Base-by-base conservation (phyloP, 2,888 invertebrate genomes). In the Cantharis nigra region DNA sequence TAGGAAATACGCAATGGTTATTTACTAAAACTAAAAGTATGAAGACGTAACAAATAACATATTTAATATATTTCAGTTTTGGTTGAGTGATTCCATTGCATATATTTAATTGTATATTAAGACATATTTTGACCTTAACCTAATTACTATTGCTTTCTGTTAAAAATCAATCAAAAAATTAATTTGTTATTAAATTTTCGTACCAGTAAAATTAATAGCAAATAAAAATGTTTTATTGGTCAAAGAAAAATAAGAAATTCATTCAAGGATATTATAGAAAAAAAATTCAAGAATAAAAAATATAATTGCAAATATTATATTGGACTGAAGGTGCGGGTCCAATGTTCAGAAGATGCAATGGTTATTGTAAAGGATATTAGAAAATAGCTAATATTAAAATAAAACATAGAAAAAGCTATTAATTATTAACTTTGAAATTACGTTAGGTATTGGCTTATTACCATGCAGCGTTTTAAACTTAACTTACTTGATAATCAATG, bases 401-500 rank as follows among this genome's bases (percentile, higher is more conserved):
- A n/a, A n/a, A n/a, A n/a, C n/a, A n/a, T n/a, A n/a, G n/a, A n/a
- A n/a, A 16, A 28, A 28, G 28, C 28, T 28, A 28, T 28, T 28
- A 28, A 28, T 10, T 10, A 10, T 10, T 7, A 23, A 23, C 0
- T 7, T 7, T n/a, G n/a, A n/a, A n/a, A n/a, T n/a, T n/a, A n/a
- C n/a, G n/a, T n/a, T n/a, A n/a, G n/a, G n/a, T n/a, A n/a, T n/a
- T n/a, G n/a, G n/a, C n/a, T n/a, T n/a, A n/a, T n/a, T n/a, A n/a
- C n/a, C n/a, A n/a, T n/a, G n/a, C n/a, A n/a, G n/a, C n/a, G n/a
- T n/a, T n/a, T n/a, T n/a, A n/a, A 7, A 23, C 0, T 5, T 5
- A 49, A 49, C 49, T 63, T 70, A 74, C 74, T 33, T 74, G 70
- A 33, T 74, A 70, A 20, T 74, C 74, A 16, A 74, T 70, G 9